These are phyloP conservation scores for Lottia scabra DNA, from an alignment of 2,888 invertebrate species.

Conservation along the genomic window DNA sequence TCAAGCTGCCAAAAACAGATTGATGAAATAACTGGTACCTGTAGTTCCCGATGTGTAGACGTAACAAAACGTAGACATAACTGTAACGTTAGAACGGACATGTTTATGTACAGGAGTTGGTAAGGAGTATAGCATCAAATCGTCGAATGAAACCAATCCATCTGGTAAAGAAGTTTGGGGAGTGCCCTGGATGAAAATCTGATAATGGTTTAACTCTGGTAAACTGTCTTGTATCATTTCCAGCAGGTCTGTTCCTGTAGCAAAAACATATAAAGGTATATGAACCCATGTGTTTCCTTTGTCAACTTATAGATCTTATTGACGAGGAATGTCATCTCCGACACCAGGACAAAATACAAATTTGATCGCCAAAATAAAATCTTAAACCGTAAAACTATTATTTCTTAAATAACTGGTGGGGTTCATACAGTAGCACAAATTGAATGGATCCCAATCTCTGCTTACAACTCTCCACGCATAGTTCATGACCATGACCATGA, in stretches of 20 bases:
- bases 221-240: slow-evolving; percentile 46
- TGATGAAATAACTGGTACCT: slow-evolving; percentile 38
- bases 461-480: too few relatives aligned
- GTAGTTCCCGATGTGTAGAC: slow-evolving; percentile 87
- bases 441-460: too few relatives aligned
- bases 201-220: slow-evolving; percentile 35
- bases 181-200: slow-evolving; percentile 42
- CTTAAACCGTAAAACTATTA: too few relatives aligned
- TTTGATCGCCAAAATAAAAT: too few relatives aligned
- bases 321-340: too few relatives aligned
- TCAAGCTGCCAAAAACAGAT: too few relatives aligned
- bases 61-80: slow-evolving; percentile 76
- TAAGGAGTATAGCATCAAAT: slow-evolving; percentile 36
- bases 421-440: too few relatives aligned
- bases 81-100: slow-evolving; percentile 30
- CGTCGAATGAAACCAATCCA: slow-evolving; percentile 42
- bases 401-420: too few relatives aligned
- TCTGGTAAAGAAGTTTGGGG: slow-evolving; percentile 24
- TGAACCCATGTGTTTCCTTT: too few relatives aligned
- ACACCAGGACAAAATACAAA: too few relatives aligned
- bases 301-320: too few relatives aligned
- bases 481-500: too few relatives aligned
- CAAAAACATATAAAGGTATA: background rate
- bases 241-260: slow-evolving; percentile 44
- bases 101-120: slow-evolving; percentile 30